Percentiles rank a stretch among this genome's conserved stretches.
Evolutionary conservation across 2,113 vertebrate species (phyloP).

Genomic region (Zapornia atra): DNA sequence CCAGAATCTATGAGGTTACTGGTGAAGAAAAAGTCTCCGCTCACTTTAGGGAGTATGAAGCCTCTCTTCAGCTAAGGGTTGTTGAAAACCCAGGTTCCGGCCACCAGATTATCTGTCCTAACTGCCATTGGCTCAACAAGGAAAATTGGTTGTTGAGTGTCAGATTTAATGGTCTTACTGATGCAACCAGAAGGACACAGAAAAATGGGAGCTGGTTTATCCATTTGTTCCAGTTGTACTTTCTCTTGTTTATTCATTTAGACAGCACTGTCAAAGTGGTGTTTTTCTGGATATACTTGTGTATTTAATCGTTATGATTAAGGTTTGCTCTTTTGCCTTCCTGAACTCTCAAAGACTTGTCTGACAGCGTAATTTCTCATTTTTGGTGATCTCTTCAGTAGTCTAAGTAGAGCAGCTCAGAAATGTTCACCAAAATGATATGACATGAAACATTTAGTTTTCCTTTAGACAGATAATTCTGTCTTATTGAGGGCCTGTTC

Average conservation of each 20-base stretch:
- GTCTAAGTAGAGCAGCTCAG: not conserved
- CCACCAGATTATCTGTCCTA: not conserved
- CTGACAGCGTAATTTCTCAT: not conserved
- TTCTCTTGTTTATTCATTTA: not conserved
- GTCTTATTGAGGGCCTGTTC: not conserved
- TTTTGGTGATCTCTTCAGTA: not conserved
- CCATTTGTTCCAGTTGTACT: not conserved
- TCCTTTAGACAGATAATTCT: not conserved
- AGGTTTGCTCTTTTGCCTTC: not conserved
- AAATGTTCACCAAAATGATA: not conserved
- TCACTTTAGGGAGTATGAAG: not conserved
- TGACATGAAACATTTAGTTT: not conserved
- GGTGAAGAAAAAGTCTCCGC: not conserved
- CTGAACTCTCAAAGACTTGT: not conserved
- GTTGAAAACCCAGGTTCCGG: not conserved
- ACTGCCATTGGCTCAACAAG: not conserved
- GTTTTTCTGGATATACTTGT: not conserved
- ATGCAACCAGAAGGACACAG: not conserved
- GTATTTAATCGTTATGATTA: not conserved
- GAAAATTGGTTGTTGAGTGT: not conserved
- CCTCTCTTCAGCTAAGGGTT: not conserved
- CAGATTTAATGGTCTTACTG: not conserved
- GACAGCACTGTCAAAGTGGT: not conserved
- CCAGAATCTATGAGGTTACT: not conserved
- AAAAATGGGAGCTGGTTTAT: not conserved